Conservation (phyloP, 2,888 invertebrate species). For the Acanthococcus lagerstroemiae region DNA sequence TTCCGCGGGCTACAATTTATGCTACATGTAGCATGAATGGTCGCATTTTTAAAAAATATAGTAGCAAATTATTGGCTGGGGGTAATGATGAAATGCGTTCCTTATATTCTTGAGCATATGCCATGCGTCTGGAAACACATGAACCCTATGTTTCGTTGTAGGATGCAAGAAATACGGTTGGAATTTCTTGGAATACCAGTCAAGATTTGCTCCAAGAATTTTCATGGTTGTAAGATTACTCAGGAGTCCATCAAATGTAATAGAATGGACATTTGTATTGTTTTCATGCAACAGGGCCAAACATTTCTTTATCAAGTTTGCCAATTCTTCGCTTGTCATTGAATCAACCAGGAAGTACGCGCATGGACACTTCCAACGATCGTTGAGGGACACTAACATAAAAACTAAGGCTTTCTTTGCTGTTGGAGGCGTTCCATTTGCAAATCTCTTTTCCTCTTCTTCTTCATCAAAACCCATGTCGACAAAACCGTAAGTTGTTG, state of each 20-base stretch:
- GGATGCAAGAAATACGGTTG: neutral
- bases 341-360: no score
- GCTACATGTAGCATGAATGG: no score
- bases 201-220: neutral
- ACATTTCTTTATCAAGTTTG: neutral
- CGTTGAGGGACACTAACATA: no score
- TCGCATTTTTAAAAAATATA: no score
- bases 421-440: no score
- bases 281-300: neutral
- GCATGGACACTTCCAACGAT: no score
- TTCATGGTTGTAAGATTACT: neutral
- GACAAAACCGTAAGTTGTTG: no score
- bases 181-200: neutral
- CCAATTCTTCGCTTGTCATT: no score
- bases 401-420: no score
- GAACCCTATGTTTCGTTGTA: neutral
- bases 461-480: neutral
- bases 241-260: neutral
- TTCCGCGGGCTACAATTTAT: no score
- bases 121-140: neutral
- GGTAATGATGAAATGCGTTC: neutral
- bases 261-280: neutral
- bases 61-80: no score
- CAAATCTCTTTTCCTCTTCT: neutral
- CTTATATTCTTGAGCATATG: neutral